A percentile compares a stretch with the other conserved stretches of the same genome.
Conservation (phyloP, 2,888 invertebrate species). For the Acleris holmiana region DNA sequence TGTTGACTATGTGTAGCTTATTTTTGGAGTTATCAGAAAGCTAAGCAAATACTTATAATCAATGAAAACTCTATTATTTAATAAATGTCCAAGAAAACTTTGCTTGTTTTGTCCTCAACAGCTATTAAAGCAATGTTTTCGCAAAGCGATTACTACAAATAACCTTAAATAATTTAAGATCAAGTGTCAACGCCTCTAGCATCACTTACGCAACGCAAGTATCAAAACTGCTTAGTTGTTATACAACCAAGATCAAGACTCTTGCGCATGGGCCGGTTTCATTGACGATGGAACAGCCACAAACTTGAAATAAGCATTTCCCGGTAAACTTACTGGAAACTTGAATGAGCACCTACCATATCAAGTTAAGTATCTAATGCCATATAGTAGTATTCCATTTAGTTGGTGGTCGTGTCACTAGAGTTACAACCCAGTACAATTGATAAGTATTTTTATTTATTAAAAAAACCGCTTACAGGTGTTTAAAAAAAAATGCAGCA, state of each 20-base stretch:
- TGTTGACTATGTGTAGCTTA: no score
- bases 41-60: no score
- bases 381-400: no score
- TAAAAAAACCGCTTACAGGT: no score
- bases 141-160: background rate
- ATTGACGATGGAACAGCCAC: slow-evolving; percentile 54
- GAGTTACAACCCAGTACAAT: no score
- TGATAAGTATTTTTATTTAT: no score
- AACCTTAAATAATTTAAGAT: slow-evolving; percentile 1
- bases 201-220: slow-evolving; percentile 25
- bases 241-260: slow-evolving; percentile 21
- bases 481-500: no score
- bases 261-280: slow-evolving; percentile 46
- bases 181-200: slow-evolving; percentile 8
- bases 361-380: no score
- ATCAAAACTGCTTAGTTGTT: slow-evolving; percentile 37
- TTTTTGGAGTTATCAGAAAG: no score
- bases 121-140: background rate
- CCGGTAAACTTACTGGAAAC: slow-evolving; percentile 43
- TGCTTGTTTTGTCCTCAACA: background rate
- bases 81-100: no score
- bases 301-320: slow-evolving; percentile 52
- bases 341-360: slow-evolving; percentile 43
- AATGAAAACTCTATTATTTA: no score
- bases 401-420: no score